Conservation (phyloP, 2,888 invertebrate genomes). For the Drosophila lacicola region DNA sequence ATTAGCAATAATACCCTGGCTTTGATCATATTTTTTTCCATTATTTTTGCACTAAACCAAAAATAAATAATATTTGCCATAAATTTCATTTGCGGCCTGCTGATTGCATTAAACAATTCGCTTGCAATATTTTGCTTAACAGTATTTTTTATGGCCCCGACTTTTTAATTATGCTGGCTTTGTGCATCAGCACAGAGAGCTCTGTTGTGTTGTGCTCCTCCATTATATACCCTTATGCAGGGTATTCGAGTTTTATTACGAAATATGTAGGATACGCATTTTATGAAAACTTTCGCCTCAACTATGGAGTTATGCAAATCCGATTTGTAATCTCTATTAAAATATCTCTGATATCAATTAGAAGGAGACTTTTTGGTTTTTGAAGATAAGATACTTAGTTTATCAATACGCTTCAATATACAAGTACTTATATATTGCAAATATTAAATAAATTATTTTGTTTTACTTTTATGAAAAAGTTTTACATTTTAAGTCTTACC, state of each 20-base stretch:
- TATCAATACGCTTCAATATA: too few relatives aligned
- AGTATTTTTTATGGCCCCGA: constrained; percentile 28
- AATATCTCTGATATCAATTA: too few relatives aligned
- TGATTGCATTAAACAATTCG: constrained; percentile 53
- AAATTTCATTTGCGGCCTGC: constrained; percentile 55
- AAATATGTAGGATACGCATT: not conserved
- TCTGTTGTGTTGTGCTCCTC: constrained; percentile 17
- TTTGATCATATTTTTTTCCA: constrained; percentile 18
- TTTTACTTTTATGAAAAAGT: too few relatives aligned
- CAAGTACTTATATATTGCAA: too few relatives aligned
- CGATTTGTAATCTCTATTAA: too few relatives aligned
- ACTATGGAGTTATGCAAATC: too few relatives aligned
- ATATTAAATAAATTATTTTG: too few relatives aligned
- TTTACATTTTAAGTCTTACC: too few relatives aligned
- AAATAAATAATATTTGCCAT: constrained; percentile 33
- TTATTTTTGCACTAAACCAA: constrained; percentile 24
- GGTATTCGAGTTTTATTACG: not conserved
- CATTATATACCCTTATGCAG: constrained; percentile 13
- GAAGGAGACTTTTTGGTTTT: too few relatives aligned
- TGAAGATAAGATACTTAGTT: too few relatives aligned
- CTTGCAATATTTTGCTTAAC: constrained; percentile 7
- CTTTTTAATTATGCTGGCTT: constrained; percentile 65
- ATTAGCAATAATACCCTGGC: not conserved
- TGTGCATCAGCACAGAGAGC: constrained; percentile 15
- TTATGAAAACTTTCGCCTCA: too few relatives aligned